These are phyloP conservation scores for Pteruthius melanotis DNA, from an alignment of 2,113 vertebrate genomes.

Conservation along the genomic window DNA sequence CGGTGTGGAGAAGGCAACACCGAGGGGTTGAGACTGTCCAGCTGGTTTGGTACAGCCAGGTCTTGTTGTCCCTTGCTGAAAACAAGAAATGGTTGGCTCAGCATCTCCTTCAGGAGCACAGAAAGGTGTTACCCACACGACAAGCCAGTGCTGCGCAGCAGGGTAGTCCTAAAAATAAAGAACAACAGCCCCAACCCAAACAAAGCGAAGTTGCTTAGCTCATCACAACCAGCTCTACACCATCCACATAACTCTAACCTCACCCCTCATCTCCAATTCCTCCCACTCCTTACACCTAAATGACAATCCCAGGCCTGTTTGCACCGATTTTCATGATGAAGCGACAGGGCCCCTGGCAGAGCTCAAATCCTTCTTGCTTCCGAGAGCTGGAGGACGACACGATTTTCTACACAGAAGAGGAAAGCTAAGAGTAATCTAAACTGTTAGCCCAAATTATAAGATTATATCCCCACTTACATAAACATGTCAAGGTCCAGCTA, in stretches of 20 bases:
- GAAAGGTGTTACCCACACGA: background rate
- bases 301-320: slow-evolving; percentile 27
- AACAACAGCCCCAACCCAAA: background rate
- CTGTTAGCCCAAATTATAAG: slow-evolving; percentile 53
- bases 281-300: slow-evolving; percentile 34
- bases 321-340: background rate
- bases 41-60: background rate
- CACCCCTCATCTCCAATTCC: slow-evolving; percentile 49
- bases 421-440: slow-evolving; percentile 54
- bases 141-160: background rate
- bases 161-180: background rate
- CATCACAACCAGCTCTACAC: slow-evolving; percentile 7
- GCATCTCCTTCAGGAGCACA: background rate
- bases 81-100: background rate
- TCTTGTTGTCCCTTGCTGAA: background rate
- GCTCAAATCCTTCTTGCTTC: slow-evolving; percentile 57
- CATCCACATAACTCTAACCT: slow-evolving; percentile 31
- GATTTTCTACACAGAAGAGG: slow-evolving; percentile 75
- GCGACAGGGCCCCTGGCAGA: slow-evolving; percentile 58
- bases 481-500: slow-evolving; percentile 38
- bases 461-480: slow-evolving; percentile 33
- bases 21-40: background rate
- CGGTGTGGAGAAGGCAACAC: background rate
- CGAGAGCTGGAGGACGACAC: slow-evolving; percentile 70
- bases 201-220: slow-evolving; percentile 30